These are phyloP conservation scores for Armadillidium nasatum DNA, from an alignment of 1,140 invertebrate species.

Conservation along the genomic window DNA sequence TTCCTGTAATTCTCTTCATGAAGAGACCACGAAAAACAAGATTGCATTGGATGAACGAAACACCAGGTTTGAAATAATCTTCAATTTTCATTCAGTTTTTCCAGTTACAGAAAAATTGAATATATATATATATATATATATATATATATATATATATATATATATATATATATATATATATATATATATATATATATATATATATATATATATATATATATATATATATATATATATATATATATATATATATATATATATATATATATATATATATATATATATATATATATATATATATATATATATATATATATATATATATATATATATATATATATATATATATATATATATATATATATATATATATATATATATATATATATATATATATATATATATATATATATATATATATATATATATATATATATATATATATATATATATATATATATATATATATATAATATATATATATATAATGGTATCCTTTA, in stretches of 20 bases:
- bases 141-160: neutral
- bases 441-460: neutral
- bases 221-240: constrained; percentile 19
- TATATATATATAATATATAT: constrained; percentile 9
- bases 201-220: constrained; percentile 4
- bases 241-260: neutral
- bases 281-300: constrained; percentile 13
- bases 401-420: constrained; percentile 14
- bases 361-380: neutral
- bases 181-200: constrained; percentile 15
- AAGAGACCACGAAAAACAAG: constrained; percentile 85
- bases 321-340: constrained; percentile 21
- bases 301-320: constrained; percentile 12
- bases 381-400: constrained; percentile 16
- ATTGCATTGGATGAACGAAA: constrained; percentile 94
- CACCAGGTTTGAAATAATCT: constrained; percentile 61
- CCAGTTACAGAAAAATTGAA: neutral
- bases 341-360: neutral
- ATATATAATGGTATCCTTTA: too few species aligned
- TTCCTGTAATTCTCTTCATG: constrained; percentile 71
- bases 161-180: neutral
- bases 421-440: constrained; percentile 19
- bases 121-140: neutral
- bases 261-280: neutral
- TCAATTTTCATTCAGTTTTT: neutral